Evolutionary conservation across 2,888 invertebrate genomes (phyloP), one percentile per base, ranked within the genome.

Genomic region (Papilio elwesi): DNA sequence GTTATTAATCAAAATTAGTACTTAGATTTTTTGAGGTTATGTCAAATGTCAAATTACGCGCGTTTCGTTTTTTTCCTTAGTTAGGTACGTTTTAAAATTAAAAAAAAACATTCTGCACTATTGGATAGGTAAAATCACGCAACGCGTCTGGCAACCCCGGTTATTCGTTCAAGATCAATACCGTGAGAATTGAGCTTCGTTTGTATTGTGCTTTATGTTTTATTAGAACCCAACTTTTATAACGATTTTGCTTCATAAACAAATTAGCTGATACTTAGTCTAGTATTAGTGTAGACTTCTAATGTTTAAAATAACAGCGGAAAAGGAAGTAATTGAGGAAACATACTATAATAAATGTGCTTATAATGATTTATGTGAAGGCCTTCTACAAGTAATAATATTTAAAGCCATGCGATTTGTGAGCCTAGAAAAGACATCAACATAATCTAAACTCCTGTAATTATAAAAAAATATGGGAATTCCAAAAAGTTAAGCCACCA

Each of bases 151-250:
- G 59, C 59, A 59, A 59, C 57, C 13, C n/a, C 8, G 38, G 52
- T 67, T 59, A 55, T 66, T 52, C 67, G 65, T 64, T 51, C 57
- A 69, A 71, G 63, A 68, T 64, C 68, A 72, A 74, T 70, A 67
- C 36, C 73, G 67, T 66, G 73, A 53, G 73, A 70, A 55, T 48
- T 36, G 55, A 65, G 68, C 13, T 15, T 16, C 59, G 59, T 68
- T 51, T 68, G 36, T 68, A 59, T 43, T 43, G 43, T 59, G 57
- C 48, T 48, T 68, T 68, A 49, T 49, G 59, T 57, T 9, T 49
- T 36, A 47, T 26, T 48, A 43, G 10, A 15, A 15, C n/a, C 0
- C 59, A 59, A 6, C n/a, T 55, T 59, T 38, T 13, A n/a, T 57
- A 38, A 38, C 57, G 13, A 57, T 26, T 26, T 26, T 26, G 26